Evolutionary conservation across 2,888 invertebrate species (phyloP).

Genomic region (Fabriciana adippe): DNA sequence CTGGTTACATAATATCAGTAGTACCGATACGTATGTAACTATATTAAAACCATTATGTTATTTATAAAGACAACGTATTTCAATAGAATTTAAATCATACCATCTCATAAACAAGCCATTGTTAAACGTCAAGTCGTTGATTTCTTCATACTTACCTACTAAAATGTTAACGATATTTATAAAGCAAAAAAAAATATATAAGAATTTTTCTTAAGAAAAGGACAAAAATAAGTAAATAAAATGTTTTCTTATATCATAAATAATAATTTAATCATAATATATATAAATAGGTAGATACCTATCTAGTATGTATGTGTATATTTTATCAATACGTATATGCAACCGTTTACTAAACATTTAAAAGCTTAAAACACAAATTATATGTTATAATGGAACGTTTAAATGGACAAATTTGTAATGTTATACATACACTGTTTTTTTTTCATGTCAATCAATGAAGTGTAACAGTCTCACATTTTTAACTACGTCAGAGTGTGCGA

Average conservation of each 20-base stretch:
- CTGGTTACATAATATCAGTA: neutral
- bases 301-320: too few species aligned
- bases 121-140: neutral
- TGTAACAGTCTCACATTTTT: conserved; percentile 22
- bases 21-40: neutral
- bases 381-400: too few species aligned
- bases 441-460: conserved; percentile 21
- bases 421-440: conserved; percentile 1
- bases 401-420: neutral
- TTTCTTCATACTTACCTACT: neutral
- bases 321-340: too few species aligned
- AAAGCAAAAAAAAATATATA: too few species aligned
- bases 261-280: too few species aligned
- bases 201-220: too few species aligned
- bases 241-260: too few species aligned
- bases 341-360: too few species aligned
- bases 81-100: conserved; percentile 8
- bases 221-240: too few species aligned
- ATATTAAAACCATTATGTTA: neutral
- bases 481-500: conserved; percentile 53
- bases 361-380: too few species aligned
- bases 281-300: too few species aligned
- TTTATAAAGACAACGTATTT: conserved; percentile 5
- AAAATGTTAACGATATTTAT: too few species aligned
- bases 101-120: conserved; percentile 1